Conservation (phyloP, 2,797 vertebrate species). For the Chiroxiphia lanceolata region DNA sequence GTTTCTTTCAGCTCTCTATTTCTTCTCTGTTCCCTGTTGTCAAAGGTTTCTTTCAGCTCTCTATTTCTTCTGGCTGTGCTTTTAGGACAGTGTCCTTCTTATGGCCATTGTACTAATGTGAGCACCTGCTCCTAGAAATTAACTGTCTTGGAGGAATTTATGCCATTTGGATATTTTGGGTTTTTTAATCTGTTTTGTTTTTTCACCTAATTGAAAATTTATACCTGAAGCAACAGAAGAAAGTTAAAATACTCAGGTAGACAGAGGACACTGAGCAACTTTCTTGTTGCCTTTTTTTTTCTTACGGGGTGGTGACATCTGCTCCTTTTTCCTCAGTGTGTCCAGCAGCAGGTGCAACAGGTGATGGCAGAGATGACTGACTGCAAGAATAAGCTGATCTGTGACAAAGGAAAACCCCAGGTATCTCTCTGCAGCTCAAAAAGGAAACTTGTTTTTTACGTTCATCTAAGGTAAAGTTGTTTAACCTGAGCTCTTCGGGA, state of each 20-base stretch:
- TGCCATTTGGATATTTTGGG: neutral
- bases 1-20: neutral
- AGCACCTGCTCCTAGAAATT: neutral
- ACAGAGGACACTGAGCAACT: neutral
- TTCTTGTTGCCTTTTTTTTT: neutral
- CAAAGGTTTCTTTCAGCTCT: neutral
- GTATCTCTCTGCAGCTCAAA: constrained; percentile 33
- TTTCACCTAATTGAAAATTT: neutral
- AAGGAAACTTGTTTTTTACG: neutral
- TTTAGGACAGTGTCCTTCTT: neutral
- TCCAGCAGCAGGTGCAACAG: constrained; percentile 68
- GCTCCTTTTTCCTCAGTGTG: constrained; percentile 40
- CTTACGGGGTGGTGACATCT: neutral
- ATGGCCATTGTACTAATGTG: neutral
- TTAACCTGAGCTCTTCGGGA: neutral
- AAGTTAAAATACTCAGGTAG: neutral
- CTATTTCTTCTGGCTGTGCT: neutral
- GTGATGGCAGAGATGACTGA: constrained; percentile 69
- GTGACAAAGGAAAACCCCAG: constrained; percentile 74
- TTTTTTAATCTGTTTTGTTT: neutral
- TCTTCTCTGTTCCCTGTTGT: neutral
- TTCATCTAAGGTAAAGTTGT: neutral
- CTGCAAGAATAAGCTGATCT: constrained; percentile 75
- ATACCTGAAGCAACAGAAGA: neutral
- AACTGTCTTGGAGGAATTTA: neutral